Evolutionary conservation across 1,140 invertebrate species (phyloP).

Genomic region (Zaprionus camerounensis): DNA sequence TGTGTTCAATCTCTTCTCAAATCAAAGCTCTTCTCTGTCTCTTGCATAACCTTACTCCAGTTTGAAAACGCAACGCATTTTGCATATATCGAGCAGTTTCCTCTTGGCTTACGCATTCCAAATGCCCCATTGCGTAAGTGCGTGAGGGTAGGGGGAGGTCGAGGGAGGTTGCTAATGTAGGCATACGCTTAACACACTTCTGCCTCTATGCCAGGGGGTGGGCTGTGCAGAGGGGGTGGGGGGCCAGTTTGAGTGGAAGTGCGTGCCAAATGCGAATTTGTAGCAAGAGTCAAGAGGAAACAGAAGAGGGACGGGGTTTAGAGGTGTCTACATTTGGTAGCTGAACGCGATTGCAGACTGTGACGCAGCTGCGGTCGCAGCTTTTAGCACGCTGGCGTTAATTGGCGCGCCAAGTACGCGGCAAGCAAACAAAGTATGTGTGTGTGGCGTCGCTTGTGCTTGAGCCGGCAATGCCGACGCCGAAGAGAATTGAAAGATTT

Average conservation of each 20-base stretch:
- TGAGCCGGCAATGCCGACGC: background rate
- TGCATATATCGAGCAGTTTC: conserved; percentile 2
- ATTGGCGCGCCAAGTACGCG: conserved; percentile 73
- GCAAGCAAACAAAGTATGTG: conserved; percentile 52
- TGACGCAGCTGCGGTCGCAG: conserved; percentile 39
- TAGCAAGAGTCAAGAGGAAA: background rate
- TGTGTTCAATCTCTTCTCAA: background rate
- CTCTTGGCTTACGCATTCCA: conserved; percentile 31
- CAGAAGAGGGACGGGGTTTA: background rate
- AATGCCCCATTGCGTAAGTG: conserved; percentile 39
- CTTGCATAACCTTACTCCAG: conserved; percentile 1
- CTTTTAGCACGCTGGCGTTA: conserved; percentile 73
- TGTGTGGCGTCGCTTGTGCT: background rate
- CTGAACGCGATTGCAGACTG: conserved; percentile 17
- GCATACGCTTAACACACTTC: conserved; percentile 75
- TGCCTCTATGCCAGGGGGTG: conserved; percentile 42
- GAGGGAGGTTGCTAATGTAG: background rate
- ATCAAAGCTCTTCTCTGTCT: background rate
- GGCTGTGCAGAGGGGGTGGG: background rate
- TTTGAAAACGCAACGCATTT: conserved; percentile 3
- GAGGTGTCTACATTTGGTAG: background rate
- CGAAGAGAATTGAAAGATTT: conserved; percentile 35
- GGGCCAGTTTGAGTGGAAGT: conserved; percentile 29
- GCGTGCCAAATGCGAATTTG: conserved; percentile 59
- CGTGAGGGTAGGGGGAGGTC: conserved; percentile 4